Evolutionary conservation across 2,113 vertebrate species (phyloP).

Genomic region (Myiozetetes cayanensis): DNA sequence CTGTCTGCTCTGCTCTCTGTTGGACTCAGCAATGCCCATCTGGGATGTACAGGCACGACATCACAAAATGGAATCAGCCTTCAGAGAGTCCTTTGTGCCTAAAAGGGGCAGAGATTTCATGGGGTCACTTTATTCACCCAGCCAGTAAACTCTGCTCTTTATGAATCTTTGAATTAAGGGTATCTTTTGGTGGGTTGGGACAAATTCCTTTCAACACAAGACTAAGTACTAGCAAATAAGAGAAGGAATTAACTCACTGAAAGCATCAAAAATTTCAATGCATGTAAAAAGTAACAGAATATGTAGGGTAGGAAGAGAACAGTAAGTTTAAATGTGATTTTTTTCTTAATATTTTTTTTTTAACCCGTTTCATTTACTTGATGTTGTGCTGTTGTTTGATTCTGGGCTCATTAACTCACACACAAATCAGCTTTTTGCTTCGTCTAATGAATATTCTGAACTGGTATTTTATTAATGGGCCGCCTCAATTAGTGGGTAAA

Average conservation of each 20-base stretch:
- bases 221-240: neutral
- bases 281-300: neutral
- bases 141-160: neutral
- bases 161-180: neutral
- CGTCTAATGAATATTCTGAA: constrained; percentile 21
- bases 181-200: neutral
- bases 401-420: neutral
- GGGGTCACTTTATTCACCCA: neutral
- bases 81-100: neutral
- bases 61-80: fast-evolving
- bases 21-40: fast-evolving
- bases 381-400: neutral
- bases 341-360: neutral
- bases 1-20: neutral
- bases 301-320: neutral
- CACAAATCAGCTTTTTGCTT: constrained; percentile 19
- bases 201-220: neutral
- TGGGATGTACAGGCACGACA: fast-evolving
- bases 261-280: neutral
- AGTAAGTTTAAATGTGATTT: neutral
- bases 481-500: constrained; percentile 31
- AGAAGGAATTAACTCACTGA: neutral
- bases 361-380: neutral
- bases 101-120: neutral
- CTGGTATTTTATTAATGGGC: constrained; percentile 38